Conservation (phyloP, 1,140 invertebrate genomes). For the Tetragnatha versicolor region DNA sequence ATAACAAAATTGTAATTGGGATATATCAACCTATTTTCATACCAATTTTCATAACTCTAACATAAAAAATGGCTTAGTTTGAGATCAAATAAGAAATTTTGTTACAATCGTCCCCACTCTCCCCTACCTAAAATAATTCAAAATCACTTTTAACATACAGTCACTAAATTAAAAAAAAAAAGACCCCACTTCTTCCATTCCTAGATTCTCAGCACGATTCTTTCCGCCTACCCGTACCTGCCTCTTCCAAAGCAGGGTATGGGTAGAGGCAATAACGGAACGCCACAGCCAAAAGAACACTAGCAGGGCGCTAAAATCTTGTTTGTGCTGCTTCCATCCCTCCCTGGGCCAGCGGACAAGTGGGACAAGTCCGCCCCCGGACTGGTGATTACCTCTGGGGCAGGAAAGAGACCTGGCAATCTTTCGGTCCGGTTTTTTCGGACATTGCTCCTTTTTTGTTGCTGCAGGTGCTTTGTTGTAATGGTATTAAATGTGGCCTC, state of each 20-base stretch:
- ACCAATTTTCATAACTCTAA: no score
- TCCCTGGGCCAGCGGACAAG: not conserved
- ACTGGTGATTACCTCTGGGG: conserved; percentile 7
- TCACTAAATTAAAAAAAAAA: no score
- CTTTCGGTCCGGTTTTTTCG: not conserved
- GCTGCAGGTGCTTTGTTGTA: no score
- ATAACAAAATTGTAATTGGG: no score
- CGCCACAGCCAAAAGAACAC: not conserved
- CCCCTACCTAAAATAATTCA: no score
- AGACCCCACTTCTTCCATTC: not conserved
- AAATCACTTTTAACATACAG: no score
- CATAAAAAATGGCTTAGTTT: no score
- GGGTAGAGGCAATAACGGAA: conserved; percentile 13
- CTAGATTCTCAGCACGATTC: not conserved
- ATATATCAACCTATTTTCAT: no score
- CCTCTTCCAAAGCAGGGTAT: not conserved
- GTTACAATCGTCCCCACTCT: no score
- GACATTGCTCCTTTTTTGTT: no score
- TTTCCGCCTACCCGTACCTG: not conserved
- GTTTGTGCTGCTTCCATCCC: conserved; percentile 17
- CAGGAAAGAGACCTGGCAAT: not conserved
- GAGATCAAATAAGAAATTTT: no score
- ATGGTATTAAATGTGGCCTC: no score
- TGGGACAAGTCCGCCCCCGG: not conserved
- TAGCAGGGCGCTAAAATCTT: conserved; percentile 17